phyloP scores from a whole-genome alignment of 1,140 invertebrate species.

The Euglossa dilemma region DNA sequence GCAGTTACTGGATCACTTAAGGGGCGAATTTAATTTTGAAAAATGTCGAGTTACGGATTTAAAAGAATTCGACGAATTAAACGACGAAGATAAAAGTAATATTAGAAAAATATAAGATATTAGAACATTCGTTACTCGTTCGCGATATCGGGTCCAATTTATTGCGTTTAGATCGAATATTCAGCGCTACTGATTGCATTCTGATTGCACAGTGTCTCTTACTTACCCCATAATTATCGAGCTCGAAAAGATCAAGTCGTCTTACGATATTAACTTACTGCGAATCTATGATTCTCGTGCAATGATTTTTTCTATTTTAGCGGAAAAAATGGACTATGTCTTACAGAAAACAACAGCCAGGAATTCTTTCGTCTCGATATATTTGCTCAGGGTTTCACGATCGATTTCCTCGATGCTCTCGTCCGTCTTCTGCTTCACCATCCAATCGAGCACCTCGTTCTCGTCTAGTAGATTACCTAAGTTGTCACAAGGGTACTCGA shows the following conservation, averaged over 20 bases:
- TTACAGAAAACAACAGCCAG: conserved; percentile 96
- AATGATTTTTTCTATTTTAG: background rate
- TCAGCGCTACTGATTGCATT: background rate
- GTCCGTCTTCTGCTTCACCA: conserved; percentile 95
- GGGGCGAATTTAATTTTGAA: background rate
- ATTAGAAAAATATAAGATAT: too few relatives aligned
- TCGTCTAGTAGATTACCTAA: conserved; percentile 94
- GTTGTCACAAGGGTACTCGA: conserved; percentile 68
- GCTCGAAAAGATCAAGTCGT: background rate
- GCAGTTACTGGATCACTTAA: background rate
- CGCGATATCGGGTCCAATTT: background rate
- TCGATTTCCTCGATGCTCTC: conserved; percentile 96
- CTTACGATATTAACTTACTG: background rate
- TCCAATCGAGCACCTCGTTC: conserved; percentile 93
- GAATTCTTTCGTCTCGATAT: conserved; percentile 96
- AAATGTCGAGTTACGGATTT: background rate
- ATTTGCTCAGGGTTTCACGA: conserved; percentile 91
- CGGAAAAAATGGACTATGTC: conserved; percentile 75
- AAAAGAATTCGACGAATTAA: background rate
- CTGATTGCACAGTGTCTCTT: background rate
- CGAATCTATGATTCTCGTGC: background rate
- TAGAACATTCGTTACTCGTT: background rate
- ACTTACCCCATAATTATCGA: background rate
- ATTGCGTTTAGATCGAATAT: background rate
- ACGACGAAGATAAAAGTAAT: background rate